Evolutionary conservation across 1,140 invertebrate genomes (phyloP).

Genomic region (Drosophila ercepeae): DNA sequence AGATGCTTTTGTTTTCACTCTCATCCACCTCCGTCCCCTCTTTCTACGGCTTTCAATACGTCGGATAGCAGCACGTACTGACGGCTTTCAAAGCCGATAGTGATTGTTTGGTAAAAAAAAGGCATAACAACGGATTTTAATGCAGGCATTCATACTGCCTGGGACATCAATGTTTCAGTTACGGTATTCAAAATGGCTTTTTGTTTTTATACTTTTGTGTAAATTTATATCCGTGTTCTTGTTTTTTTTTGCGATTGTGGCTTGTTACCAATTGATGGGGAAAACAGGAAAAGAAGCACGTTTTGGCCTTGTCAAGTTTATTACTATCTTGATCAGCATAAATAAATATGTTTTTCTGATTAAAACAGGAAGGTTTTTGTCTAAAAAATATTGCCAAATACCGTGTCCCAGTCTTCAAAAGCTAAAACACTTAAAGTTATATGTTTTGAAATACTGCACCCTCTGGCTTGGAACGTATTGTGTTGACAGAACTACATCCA

Average conservation of each 20-base stretch:
- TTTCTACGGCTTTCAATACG: slow-evolving; percentile 8
- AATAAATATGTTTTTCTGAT: no score
- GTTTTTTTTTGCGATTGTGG: no score
- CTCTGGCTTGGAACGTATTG: background rate
- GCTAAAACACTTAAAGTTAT: no score
- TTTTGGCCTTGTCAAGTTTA: no score
- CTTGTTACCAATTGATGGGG: no score
- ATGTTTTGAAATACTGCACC: no score
- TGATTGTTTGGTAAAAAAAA: background rate
- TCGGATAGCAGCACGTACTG: slow-evolving; percentile 18
- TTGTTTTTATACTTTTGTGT: background rate
- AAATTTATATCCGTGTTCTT: background rate
- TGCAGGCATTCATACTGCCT: background rate
- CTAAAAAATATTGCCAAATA: no score
- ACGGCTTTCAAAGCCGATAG: background rate
- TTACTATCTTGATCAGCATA: no score
- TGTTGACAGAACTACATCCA: background rate
- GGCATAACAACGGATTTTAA: background rate
- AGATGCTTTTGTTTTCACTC: slow-evolving; percentile 19
- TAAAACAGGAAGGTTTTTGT: no score
- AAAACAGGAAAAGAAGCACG: no score
- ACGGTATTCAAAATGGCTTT: background rate
- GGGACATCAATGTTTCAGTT: background rate
- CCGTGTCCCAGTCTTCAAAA: no score
- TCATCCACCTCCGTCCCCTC: background rate